Evolutionary conservation across 1,140 invertebrate species (phyloP).

Genomic region (Temnothorax longispinosus): DNA sequence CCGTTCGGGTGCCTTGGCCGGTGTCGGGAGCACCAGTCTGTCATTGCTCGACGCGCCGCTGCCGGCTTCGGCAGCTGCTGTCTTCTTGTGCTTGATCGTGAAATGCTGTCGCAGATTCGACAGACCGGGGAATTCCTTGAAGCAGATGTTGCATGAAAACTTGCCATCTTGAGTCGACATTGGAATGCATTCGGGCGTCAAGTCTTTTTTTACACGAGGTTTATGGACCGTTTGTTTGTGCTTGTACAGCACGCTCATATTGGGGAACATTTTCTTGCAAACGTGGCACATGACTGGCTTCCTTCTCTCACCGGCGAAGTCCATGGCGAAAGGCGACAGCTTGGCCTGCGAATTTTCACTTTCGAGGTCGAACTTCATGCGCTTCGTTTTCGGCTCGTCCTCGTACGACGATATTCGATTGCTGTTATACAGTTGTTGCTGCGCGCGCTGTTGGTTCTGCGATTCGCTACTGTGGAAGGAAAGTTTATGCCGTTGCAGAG

Average conservation of each 20-base stretch:
- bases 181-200: constrained; percentile 81
- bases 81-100: constrained; percentile 83
- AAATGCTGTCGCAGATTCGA: constrained; percentile 87
- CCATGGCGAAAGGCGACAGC: not conserved
- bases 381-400: constrained; percentile 46
- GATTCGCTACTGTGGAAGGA: constrained; percentile 32
- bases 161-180: constrained; percentile 84
- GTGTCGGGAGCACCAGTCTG: constrained; percentile 65
- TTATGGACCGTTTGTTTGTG: constrained; percentile 81
- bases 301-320: constrained; percentile 52
- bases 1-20: not conserved
- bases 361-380: constrained; percentile 35
- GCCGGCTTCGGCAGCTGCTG: not conserved
- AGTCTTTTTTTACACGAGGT: constrained; percentile 66
- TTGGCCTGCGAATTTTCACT: not conserved
- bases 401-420: not conserved
- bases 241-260: constrained; percentile 81
- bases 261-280: constrained; percentile 80
- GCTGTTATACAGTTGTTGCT: not conserved
- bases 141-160: constrained; percentile 87
- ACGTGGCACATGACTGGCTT: constrained; percentile 80
- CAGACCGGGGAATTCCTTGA: constrained; percentile 86
- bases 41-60: constrained; percentile 74
- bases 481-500: constrained; percentile 63
- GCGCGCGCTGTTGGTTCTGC: not conserved